Percentiles rank a stretch among this genome's conserved stretches.
These are phyloP conservation scores for Sinopyrophorus schimmeli DNA, from an alignment of 2,888 invertebrate species.

Conservation along the genomic window DNA sequence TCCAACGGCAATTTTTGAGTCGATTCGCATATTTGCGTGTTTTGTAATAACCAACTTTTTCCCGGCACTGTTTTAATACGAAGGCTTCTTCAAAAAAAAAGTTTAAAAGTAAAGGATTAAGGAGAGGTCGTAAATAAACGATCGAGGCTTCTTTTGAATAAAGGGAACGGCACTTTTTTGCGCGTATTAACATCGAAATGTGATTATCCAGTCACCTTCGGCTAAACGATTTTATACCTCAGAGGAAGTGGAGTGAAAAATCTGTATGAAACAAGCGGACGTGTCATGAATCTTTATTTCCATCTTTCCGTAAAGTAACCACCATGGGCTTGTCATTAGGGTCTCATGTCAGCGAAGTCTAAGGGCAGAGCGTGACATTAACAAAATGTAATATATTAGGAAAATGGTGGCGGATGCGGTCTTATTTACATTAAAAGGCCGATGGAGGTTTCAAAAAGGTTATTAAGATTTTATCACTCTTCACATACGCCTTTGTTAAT, in stretches of 20 bases:
- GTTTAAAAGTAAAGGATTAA: too few relatives aligned
- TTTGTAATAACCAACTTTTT: too few relatives aligned
- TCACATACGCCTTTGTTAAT: slow-evolving; percentile 9
- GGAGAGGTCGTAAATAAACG: too few relatives aligned
- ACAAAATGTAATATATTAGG: slow-evolving; percentile 18
- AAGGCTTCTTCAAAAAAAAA: too few relatives aligned
- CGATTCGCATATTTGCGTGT: too few relatives aligned
- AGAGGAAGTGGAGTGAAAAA: slow-evolving; percentile 1
- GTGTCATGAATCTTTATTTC: slow-evolving; percentile 20
- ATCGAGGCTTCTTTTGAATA: too few relatives aligned
- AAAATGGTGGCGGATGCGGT: slow-evolving; percentile 9
- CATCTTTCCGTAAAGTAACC: slow-evolving; percentile 14
- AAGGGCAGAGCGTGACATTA: slow-evolving; percentile 17
- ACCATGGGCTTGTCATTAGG: slow-evolving; percentile 15
- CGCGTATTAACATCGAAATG: too few relatives aligned
- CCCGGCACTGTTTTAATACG: too few relatives aligned
- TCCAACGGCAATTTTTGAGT: too few relatives aligned
- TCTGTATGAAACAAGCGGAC: slow-evolving; percentile 17
- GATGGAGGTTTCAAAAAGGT: slow-evolving; percentile 17
- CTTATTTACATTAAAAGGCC: slow-evolving; percentile 17
- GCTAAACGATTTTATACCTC: too few relatives aligned
- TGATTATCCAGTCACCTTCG: too few relatives aligned
- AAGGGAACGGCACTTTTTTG: too few relatives aligned
- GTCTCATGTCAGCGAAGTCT: slow-evolving; percentile 16
- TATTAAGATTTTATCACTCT: slow-evolving; percentile 17